Evolutionary conservation across 2,797 vertebrate species (phyloP).

Genomic region (Anas acuta): DNA sequence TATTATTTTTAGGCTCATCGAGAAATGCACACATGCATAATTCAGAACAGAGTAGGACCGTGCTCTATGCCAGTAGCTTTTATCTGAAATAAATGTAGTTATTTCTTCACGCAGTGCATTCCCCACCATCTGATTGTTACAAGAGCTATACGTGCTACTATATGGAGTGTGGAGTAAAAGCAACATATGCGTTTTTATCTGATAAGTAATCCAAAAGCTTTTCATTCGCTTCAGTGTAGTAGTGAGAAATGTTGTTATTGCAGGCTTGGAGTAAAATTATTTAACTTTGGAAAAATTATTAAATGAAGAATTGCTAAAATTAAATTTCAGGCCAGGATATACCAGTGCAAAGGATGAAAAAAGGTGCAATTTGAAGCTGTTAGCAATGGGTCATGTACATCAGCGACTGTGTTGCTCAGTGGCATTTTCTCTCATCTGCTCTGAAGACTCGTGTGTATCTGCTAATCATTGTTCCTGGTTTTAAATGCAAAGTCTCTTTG

Average conservation of each 20-base stretch:
- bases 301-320: not conserved
- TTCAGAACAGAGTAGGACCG: not conserved
- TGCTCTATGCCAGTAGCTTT: not conserved
- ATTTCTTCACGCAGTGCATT: not conserved
- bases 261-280: not conserved
- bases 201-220: not conserved
- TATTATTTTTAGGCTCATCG: constrained; percentile 45
- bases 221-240: not conserved
- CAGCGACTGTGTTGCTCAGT: not conserved
- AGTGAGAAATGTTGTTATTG: not conserved
- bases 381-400: not conserved
- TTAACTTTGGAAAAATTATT: not conserved
- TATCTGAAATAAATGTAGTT: not conserved
- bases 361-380: not conserved
- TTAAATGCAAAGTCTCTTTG: not conserved
- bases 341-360: not conserved
- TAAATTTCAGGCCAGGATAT: not conserved
- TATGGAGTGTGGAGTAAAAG: not conserved
- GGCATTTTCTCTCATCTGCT: not conserved
- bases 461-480: not conserved
- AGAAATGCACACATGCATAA: constrained; percentile 43
- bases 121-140: not conserved
- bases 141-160: not conserved
- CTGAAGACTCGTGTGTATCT: not conserved
- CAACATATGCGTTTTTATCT: not conserved